Percentiles rank a stretch among this genome's conserved stretches.
Evolutionary conservation across 2,797 vertebrate genomes (phyloP).

Genomic region (Enteromius fasciolatus): DNA sequence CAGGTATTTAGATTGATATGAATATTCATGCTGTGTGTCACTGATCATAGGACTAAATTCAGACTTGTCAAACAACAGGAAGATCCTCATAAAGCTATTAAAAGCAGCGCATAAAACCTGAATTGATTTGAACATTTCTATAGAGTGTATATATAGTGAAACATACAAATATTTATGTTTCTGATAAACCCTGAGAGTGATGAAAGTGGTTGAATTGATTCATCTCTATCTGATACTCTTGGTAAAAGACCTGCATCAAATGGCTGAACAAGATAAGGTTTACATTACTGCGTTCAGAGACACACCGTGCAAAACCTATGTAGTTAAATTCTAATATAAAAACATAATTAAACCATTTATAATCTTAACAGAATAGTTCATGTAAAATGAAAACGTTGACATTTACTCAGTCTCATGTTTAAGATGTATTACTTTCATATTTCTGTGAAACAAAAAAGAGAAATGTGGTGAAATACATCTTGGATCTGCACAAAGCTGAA

Average conservation of each 20-base stretch:
- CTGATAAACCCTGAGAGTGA: neutral
- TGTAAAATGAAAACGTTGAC: neutral
- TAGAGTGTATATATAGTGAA: neutral
- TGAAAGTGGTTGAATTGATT: neutral
- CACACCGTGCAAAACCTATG: neutral
- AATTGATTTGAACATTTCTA: neutral
- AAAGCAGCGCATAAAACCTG: neutral
- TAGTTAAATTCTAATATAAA: neutral
- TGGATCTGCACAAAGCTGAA: neutral
- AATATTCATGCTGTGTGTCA: slow-evolving; percentile 39
- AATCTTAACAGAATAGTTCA: neutral
- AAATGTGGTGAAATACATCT: neutral
- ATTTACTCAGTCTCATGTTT: neutral
- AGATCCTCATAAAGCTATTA: neutral
- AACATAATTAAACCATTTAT: neutral
- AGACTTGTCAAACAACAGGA: slow-evolving; percentile 24
- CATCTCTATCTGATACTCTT: neutral
- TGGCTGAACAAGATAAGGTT: neutral
- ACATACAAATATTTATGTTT: neutral
- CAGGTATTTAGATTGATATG: slow-evolving; percentile 22
- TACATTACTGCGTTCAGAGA: neutral
- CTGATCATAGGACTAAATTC: slow-evolving; percentile 8
- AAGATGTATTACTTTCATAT: neutral
- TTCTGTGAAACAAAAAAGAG: neutral
- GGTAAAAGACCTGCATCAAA: neutral